phyloP scores from a whole-genome alignment of 2,888 invertebrate species.

The Ornithoptera priamus region DNA sequence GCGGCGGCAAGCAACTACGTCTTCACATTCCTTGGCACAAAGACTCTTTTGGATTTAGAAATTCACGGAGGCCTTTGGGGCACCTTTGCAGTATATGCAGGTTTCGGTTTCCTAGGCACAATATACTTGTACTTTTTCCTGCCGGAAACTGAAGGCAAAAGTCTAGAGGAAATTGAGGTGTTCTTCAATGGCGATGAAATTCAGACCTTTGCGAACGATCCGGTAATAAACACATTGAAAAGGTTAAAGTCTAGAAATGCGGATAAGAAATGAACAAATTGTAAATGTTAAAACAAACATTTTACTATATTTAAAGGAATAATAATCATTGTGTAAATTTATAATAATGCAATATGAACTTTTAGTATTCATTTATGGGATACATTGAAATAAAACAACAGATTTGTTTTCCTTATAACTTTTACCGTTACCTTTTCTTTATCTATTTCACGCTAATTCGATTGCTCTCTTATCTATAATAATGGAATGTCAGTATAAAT shows the following conservation, averaged over 20 bases:
- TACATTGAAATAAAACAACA: too few species aligned
- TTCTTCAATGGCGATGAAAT: slow-evolving; percentile 65
- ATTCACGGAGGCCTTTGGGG: slow-evolving; percentile 69
- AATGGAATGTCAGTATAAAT: too few species aligned
- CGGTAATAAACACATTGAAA: slow-evolving; percentile 62
- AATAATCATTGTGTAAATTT: too few species aligned
- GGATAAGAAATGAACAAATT: neutral
- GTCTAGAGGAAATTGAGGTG: slow-evolving; percentile 75
- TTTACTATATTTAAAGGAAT: too few species aligned
- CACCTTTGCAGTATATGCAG: slow-evolving; percentile 70
- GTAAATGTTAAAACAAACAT: neutral
- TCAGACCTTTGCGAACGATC: slow-evolving; percentile 68
- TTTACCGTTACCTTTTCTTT: too few species aligned
- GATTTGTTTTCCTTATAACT: too few species aligned
- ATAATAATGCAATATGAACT: too few species aligned
- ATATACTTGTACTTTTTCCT: slow-evolving; percentile 74
- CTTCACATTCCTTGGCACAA: slow-evolving; percentile 72
- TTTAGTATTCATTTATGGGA: too few species aligned
- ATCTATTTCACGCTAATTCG: too few species aligned
- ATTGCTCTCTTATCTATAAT: too few species aligned
- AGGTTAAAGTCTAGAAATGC: slow-evolving; percentile 48
- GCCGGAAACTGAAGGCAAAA: slow-evolving; percentile 78
- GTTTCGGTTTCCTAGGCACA: slow-evolving; percentile 67
- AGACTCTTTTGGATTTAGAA: slow-evolving; percentile 78
- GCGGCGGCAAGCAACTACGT: slow-evolving; percentile 75